These are phyloP conservation scores for Rhinophrynus dorsalis DNA, from an alignment of 2,797 vertebrate species.

Conservation along the genomic window DNA sequence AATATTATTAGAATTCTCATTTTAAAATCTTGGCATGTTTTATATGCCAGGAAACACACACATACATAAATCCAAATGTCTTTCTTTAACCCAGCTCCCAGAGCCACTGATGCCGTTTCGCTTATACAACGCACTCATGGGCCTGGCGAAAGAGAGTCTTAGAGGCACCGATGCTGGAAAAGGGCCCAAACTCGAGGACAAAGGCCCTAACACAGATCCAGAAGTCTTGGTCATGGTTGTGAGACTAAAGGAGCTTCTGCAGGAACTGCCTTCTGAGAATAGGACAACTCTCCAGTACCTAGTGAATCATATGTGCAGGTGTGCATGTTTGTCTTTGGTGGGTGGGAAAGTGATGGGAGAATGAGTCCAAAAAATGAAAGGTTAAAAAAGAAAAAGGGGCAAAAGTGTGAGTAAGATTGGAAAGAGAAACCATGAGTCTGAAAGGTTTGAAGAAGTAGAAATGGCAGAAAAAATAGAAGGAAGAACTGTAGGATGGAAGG, in stretches of 20 bases:
- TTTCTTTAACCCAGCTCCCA: slow-evolving; percentile 73
- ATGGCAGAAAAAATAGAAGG: too few relatives aligned
- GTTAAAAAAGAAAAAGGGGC: fast-evolving
- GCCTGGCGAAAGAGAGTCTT: slow-evolving; percentile 91
- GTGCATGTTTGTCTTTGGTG: too few relatives aligned
- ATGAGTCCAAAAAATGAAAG: fast-evolving
- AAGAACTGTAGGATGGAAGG: too few relatives aligned
- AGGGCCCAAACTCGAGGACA: slow-evolving; percentile 72
- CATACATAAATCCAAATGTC: too few relatives aligned
- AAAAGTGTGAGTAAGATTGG: too few relatives aligned
- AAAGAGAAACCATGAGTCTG: too few relatives aligned
- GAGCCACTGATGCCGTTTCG: slow-evolving; percentile 91
- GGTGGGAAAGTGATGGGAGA: neutral
- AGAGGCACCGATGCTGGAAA: slow-evolving; percentile 69
- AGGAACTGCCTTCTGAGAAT: slow-evolving; percentile 80
- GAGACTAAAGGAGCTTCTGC: slow-evolving; percentile 78
- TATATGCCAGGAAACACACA: too few relatives aligned
- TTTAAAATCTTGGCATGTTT: too few relatives aligned
- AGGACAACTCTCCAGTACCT: slow-evolving; percentile 82
- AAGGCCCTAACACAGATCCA: slow-evolving; percentile 68
- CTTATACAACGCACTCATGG: slow-evolving; percentile 90
- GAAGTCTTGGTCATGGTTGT: slow-evolving; percentile 73
- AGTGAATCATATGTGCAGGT: slow-evolving; percentile 85
- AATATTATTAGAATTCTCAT: too few relatives aligned
- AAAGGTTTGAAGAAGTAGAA: too few relatives aligned